Conservation (phyloP, 2,797 vertebrate species). For the Tinamus major region DNA sequence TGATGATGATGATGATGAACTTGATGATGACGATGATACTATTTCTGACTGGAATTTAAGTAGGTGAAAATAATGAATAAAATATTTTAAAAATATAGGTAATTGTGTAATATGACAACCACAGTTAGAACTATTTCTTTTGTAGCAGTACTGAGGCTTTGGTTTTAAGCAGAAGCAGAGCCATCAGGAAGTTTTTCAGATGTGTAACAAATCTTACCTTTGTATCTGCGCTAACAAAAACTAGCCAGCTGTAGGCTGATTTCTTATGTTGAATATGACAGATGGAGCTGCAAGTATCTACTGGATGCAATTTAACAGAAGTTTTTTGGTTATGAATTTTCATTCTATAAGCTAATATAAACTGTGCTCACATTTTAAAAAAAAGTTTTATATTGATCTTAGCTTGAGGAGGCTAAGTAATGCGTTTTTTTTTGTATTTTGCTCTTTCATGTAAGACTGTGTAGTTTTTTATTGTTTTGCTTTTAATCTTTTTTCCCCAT, state of each 20-base stretch:
- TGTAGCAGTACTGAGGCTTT: neutral
- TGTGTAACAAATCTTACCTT: neutral
- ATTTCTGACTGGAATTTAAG: slow-evolving; percentile 98
- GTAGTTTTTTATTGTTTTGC: neutral
- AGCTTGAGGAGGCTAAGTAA: neutral
- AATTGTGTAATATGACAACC: neutral
- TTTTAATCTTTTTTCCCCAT: neutral
- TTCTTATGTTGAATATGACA: neutral
- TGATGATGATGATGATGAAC: slow-evolving; percentile 89
- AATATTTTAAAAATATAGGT: neutral
- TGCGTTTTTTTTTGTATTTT: neutral
- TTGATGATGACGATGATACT: slow-evolving; percentile 94
- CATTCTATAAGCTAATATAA: neutral
- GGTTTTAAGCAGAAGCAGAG: neutral
- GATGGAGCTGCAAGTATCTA: neutral
- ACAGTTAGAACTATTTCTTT: neutral
- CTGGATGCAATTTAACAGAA: neutral
- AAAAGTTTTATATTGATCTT: neutral
- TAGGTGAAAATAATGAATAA: slow-evolving; percentile 73
- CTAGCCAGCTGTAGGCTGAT: neutral
- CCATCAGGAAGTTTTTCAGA: neutral
- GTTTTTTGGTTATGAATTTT: neutral
- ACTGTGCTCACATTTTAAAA: neutral
- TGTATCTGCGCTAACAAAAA: neutral
- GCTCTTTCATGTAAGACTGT: neutral